Evolutionary conservation across 2,113 vertebrate genomes (phyloP).

Genomic region (Mola mola): DNA sequence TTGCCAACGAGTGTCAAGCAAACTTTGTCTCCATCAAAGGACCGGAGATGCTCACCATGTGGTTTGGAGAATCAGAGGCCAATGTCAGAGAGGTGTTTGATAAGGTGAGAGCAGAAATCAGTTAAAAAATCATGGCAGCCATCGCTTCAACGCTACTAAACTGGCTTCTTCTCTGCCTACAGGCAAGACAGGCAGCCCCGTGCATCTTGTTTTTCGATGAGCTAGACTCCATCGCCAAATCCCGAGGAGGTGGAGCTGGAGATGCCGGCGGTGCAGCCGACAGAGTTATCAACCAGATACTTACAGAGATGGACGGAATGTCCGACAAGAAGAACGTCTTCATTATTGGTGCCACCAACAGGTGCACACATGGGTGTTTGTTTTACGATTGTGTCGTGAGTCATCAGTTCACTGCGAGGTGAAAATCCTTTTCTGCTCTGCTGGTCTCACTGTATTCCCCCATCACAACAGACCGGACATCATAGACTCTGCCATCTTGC

Average conservation of each 20-base stretch:
- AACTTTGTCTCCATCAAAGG: constrained; percentile 99
- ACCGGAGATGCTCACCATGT: constrained; percentile 98
- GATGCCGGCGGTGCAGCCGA: constrained; percentile 96
- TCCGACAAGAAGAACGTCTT: constrained; percentile 99
- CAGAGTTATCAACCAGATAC: constrained; percentile 98
- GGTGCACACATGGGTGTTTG: no score
- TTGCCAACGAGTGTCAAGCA: constrained; percentile 98
- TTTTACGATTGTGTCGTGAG: no score
- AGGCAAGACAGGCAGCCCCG: constrained; percentile 97
- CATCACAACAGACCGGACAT: constrained; percentile 97
- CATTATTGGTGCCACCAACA: constrained; percentile 98
- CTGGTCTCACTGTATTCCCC: no score
- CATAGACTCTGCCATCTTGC: constrained; percentile 96
- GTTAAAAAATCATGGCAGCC: no score
- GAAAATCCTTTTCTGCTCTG: no score
- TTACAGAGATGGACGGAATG: constrained; percentile 99
- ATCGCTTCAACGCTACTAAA: no score
- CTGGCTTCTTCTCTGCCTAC: not conserved
- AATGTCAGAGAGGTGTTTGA: constrained; percentile 99
- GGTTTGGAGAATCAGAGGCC: constrained; percentile 99
- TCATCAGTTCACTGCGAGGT: no score
- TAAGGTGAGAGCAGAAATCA: constrained; percentile 83
- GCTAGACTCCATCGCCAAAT: constrained; percentile 97
- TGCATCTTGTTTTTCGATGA: constrained; percentile 98
- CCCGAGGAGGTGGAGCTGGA: constrained; percentile 94